Evolutionary conservation across 2,113 vertebrate species (phyloP), one percentile per base, ranked within the genome.

Genomic region (Panurus biarmicus): DNA sequence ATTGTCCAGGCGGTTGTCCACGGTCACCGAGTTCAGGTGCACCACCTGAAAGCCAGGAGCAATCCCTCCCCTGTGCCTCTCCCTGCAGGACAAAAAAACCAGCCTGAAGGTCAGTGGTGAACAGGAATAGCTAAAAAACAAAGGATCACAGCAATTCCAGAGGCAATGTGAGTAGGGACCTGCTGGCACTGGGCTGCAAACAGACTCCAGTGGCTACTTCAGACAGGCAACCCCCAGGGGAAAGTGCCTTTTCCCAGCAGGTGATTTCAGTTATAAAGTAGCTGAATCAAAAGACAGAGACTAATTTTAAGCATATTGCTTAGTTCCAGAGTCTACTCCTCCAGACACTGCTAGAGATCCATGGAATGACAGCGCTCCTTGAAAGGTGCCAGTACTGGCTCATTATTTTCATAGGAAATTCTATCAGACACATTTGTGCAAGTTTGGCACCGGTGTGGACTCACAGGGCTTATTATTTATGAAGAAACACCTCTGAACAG

Each of bases 1-100:
- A 91, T 99, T 99, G 97, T 99, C 99, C 66, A 99, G 97, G 62
- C 99, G 98, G 96, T 99, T 99, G 97, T 99, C 99, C 83, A 99
- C 99, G 0, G 99, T 99, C 88, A 99, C 99, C 0, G 98, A 98
- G 48, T 99, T 99, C 93, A 99, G 98, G 66, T 99, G 99, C 47
- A 99, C 98, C 60, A 99, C 99, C 97, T 99, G 99, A 58, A 99
- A 99, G 36, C 99, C 99, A 8, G 99, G 99, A 14, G 99, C 99
- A 3, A 99, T 98, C 77, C 99, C 99, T 35, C 99, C 99, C 91
- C 99, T 94, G 97, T 99, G 99, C 82, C 99, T 98, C 97, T 99
- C 99, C 99, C 99, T 99, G 90, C 36, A 85, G 45, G 64, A 77
- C 35, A 81, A 78, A 51, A 51, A 80, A 78, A 29, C 1, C 60